Conservation (phyloP, 2,113 vertebrate species). For the Sphyrna mokarran region DNA sequence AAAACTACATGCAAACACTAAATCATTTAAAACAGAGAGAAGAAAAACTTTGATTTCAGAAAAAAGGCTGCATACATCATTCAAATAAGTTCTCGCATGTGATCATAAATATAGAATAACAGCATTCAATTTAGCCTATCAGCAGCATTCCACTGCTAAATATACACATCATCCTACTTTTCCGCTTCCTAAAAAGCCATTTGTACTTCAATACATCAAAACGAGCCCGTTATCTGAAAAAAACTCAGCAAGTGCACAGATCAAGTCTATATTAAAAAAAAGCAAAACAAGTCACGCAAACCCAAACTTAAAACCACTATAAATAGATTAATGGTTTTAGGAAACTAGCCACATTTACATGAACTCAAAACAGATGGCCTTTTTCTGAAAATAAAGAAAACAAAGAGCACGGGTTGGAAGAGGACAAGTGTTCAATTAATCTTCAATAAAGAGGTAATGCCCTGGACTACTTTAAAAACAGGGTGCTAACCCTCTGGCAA, state of each 20-base stretch:
- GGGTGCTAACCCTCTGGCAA: background rate
- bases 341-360: background rate
- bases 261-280: slow-evolving; percentile 8
- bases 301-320: slow-evolving; percentile 25
- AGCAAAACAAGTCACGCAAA: slow-evolving; percentile 18
- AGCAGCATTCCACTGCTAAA: background rate
- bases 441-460: background rate
- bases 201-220: slow-evolving; percentile 19
- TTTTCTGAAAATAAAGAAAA: background rate
- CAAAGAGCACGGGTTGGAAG: background rate
- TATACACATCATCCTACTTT: slow-evolving; percentile 6
- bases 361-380: slow-evolving; percentile 4
- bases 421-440: background rate
- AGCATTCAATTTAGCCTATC: background rate
- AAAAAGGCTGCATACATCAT: background rate
- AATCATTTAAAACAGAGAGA: background rate
- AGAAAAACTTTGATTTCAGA: slow-evolving; percentile 20
- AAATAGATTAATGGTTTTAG: slow-evolving; percentile 27
- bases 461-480: background rate
- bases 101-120: background rate
- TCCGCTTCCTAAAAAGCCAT: background rate
- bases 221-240: background rate
- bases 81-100: background rate
- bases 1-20: background rate
- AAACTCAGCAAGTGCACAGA: background rate